Evolutionary conservation across 1,140 invertebrate species (phyloP).

Genomic region (Metopolophium dirhodum): DNA sequence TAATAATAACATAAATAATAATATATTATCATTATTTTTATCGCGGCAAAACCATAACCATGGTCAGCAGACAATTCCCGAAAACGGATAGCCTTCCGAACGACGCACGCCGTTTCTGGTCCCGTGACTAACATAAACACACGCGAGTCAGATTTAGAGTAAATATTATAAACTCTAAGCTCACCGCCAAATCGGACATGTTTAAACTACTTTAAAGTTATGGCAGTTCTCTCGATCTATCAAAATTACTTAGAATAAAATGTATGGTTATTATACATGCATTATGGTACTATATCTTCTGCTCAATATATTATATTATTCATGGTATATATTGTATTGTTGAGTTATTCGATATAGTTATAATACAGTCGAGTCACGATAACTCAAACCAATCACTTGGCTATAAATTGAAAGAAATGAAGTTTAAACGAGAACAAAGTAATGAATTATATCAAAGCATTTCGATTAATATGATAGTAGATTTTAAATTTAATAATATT

Average conservation of each 20-base stretch:
- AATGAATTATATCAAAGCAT: neutral
- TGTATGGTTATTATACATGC: neutral
- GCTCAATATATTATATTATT: too few species aligned
- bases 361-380: neutral
- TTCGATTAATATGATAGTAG: neutral
- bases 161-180: neutral
- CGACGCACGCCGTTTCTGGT: neutral
- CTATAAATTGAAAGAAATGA: neutral
- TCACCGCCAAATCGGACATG: neutral
- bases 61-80: neutral
- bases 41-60: neutral
- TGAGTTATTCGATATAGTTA: too few species aligned
- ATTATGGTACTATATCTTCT: neutral
- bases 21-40: neutral
- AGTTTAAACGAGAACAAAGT: neutral
- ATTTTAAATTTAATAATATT: neutral
- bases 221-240: neutral
- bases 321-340: too few species aligned
- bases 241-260: neutral
- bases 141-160: neutral
- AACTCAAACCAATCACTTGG: neutral
- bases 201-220: too few species aligned
- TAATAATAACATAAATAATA: neutral
- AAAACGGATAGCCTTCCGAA: neutral
- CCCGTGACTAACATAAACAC: neutral